Evolutionary conservation across 2,888 invertebrate genomes (phyloP), one percentile per base, ranked within the genome.

Genomic region (Tachystola acroxantha): DNA sequence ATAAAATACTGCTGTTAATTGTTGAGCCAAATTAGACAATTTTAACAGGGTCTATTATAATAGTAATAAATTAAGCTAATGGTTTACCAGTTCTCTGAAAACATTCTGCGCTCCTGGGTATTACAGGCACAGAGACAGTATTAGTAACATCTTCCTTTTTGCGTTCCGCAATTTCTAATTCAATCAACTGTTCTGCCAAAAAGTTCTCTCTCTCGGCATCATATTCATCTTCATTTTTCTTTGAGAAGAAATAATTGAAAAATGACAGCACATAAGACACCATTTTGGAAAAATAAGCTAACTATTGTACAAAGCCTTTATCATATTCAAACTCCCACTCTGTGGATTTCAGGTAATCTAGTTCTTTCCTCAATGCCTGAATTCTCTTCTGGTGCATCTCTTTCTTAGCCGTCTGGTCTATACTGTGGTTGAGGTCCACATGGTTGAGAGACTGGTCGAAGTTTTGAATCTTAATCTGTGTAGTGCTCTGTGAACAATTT

Each of bases 241-340:
- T 50, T 39, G 54, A 47, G 50, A 80, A 74, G 9, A 86, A 54
- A 36, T 76, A 75, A 44, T 67, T 69, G 45, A 76, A 72, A 40
- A 88, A 53, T 37, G 77, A 74, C 41, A 64, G 61, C 10, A 89
- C 38, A 36, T 81, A 71, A 0, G 88, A 81, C 39, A 88, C 48
- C 89, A 89, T 89, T 45, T 45, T 75, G 37, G 9, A 40, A 46
- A 24, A 7, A 14, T n/a, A 22, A 31, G 11, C 6, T n/a, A 33
- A 12, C 58, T 74, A 82, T 58, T 91, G 91, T 12, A 89, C 89
- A 64, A 90, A 89, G 39, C 89, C 91, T 70, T 91, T 92, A 45
- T 94, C 93, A 52, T 90, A 88, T 26, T 93, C 91, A 79, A 92
- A 94, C 72, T 92, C 91, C 95, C 95, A 95, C 61, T 94, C 93